Evolutionary conservation across 2,888 invertebrate genomes (phyloP).

Genomic region (Drosophila prolongata): DNA sequence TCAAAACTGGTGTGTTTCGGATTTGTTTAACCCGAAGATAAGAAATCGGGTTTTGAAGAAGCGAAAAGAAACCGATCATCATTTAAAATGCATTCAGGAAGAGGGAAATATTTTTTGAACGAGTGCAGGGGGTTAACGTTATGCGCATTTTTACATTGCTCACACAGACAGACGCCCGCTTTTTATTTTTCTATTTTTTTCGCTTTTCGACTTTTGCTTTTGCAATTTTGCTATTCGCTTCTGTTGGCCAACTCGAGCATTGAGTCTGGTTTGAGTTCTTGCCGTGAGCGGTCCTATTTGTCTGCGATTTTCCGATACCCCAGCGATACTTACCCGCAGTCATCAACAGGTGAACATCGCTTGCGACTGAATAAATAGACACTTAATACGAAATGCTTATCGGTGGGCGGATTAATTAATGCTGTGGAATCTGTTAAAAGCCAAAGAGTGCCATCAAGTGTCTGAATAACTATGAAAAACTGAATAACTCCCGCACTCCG

Average conservation of each 20-base stretch:
- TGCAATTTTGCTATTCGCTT: constrained; percentile 34
- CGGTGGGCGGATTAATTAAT: not conserved
- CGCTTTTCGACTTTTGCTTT: constrained; percentile 14
- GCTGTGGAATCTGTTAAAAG: not conserved
- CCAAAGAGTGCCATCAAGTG: not conserved
- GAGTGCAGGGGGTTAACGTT: constrained; percentile 2
- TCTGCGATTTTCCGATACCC: not conserved
- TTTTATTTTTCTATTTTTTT: constrained; percentile 25
- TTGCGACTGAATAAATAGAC: not conserved
- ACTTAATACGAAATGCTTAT: not conserved
- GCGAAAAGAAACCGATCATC: no score
- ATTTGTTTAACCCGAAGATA: no score
- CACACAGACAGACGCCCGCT: constrained; percentile 28
- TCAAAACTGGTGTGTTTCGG: no score
- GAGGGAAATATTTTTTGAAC: not conserved
- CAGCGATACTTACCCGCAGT: not conserved
- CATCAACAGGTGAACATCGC: constrained; percentile 7
- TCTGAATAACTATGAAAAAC: no score
- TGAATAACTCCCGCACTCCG: not conserved
- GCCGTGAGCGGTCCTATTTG: constrained; percentile 70
- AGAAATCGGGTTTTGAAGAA: no score
- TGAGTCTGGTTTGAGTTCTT: constrained; percentile 79
- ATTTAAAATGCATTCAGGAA: not conserved
- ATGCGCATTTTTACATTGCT: constrained; percentile 16
- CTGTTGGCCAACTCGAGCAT: constrained; percentile 69